Base-by-base conservation (phyloP, 2,797 vertebrate species). In the Hafferia zeledoni region DNA sequence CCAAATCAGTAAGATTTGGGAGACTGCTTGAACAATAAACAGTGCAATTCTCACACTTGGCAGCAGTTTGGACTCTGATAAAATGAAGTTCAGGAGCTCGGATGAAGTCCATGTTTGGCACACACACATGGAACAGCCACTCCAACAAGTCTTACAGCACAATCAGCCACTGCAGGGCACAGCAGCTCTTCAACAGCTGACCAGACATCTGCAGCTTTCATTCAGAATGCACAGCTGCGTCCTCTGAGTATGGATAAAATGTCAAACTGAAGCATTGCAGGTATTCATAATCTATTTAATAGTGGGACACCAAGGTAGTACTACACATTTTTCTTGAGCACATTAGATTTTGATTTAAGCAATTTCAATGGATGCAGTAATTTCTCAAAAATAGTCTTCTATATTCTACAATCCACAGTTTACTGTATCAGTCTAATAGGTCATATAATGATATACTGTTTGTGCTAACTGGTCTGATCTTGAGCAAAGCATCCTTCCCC, bases 281-380 rank as follows among this genome's bases (percentile, higher is more conserved):
- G 83, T 93, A 82, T 87, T 97, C 95, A 96, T 27, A 71, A 85
- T 95, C 91, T 96, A 96, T 95, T 97, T 97, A 97, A 96, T 96
- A 97, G 69, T 92, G 92, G 92, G 84, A 95, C 86, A 95, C 79
- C 90, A 93, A 94, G 94, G 86, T 65, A 95, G 47, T 94, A 96
- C 92, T 96, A 97, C 72, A 97, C 72, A 95, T 85, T 95, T 95
- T 90, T 87, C 78, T 96, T 91, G 94, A 96, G 91, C 88, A 95
- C 94, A 97, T 95, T 61, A 91, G 89, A 84, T 92, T 96, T 94
- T 94, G 94, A 88, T 94, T 94, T 90, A 74, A 96, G 89, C 93
- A 86, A 59, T 93, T 94, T 92, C 87, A 96, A 92, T 2, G 83
- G 94, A 95, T 89, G 95, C 87, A 97, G 85, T 80, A 94, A 93